Evolutionary conservation across 2,888 invertebrate genomes (phyloP), one percentile per base, ranked within the genome.

Genomic region (Lochmaea crataegi): DNA sequence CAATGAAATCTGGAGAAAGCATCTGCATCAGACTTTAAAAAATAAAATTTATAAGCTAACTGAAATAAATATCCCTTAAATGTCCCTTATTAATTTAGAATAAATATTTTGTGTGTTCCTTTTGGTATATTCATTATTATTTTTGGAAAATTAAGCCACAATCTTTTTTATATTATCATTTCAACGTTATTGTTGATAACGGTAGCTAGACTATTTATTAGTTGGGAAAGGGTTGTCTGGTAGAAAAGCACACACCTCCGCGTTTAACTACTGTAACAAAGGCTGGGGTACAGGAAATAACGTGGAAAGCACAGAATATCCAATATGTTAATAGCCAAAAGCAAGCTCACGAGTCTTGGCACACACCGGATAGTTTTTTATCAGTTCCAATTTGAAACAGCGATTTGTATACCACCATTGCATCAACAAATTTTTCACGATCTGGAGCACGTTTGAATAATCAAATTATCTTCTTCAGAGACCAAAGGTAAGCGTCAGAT

Each of bases 311-410:
- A 77, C 75, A 67, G 65, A 70, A 71, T 48, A 69, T 69, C 65
- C 76, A 71, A 71, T 64, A 32, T 65, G 10, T 60, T 51, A 38
- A 58, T 58, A 56, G 65, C 69, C 53, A 70, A 58, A 77, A 81
- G 79, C 80, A 80, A 80, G 80, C 80, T 79, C 84, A 86, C 86
- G 87, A 87, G 83, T 86, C 86, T 86, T 86, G 87, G 87, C 87
- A 87, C 87, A 87, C 86, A 85, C 82, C 80, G 79, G 80, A 78
- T 75, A 75, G 72, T 57, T 63, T 53, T 58, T 60, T 12, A 45
- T 16, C 45, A 71, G 11, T 68, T 68, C 68, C 38, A 71, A 66
- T 69, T 68, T 68, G 68, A 71, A 64, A 68, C 71, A 68, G 67
- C 9, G 16, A 45, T 45, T 45, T 45, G 45, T 14, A 45, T 45